Evolutionary conservation across 2,113 vertebrate species (phyloP).

Genomic region (Pangasianodon hypophthalmus): DNA sequence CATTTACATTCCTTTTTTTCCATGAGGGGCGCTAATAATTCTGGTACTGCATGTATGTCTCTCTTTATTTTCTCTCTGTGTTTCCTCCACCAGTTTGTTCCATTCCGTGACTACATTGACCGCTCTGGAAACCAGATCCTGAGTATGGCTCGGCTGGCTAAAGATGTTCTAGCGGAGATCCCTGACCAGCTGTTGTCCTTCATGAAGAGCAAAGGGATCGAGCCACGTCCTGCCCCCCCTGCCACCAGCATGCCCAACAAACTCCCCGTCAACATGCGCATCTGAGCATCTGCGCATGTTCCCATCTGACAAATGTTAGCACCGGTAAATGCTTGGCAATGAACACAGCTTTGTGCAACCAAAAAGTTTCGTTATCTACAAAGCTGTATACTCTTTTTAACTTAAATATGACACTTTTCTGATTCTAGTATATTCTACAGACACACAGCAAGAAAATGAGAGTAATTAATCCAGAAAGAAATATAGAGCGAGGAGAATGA

Average conservation of each 20-base stretch:
- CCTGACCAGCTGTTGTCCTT: conserved; percentile 95
- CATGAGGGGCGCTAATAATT: background rate
- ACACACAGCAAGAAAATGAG: background rate
- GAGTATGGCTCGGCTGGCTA: conserved; percentile 95
- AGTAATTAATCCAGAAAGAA: background rate
- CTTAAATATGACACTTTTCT: conserved; percentile 3
- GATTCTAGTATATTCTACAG: background rate
- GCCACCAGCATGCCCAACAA: conserved; percentile 61
- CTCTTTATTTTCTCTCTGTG: conserved; percentile 2
- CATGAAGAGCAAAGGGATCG: conserved; percentile 88
- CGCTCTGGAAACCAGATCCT: conserved; percentile 92
- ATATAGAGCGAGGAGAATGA: background rate
- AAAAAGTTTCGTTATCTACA: background rate
- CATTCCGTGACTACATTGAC: conserved; percentile 95
- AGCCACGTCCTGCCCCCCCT: conserved; percentile 76
- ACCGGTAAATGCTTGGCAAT: conserved; percentile 7
- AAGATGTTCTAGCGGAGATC: conserved; percentile 93
- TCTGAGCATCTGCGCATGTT: conserved; percentile 15
- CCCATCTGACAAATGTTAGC: conserved; percentile 12
- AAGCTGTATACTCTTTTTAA: conserved; percentile 5
- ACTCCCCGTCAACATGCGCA: conserved; percentile 31
- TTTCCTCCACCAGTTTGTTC: conserved; percentile 82
- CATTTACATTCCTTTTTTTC: background rate
- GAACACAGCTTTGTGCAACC: background rate
- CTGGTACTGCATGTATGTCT: background rate